Conservation (phyloP, 2,113 vertebrate species). For the Mugil cephalus region DNA sequence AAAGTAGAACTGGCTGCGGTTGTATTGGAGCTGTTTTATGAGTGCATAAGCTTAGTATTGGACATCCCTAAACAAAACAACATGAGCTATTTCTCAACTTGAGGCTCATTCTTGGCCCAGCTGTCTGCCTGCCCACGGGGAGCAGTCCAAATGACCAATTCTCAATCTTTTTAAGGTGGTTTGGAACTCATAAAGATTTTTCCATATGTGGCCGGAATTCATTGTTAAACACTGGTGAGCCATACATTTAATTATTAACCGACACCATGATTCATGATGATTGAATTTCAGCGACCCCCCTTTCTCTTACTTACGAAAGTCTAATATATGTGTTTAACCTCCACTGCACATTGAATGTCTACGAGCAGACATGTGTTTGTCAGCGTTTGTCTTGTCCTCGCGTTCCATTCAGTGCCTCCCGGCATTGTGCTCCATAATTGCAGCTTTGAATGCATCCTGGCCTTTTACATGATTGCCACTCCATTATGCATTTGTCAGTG, state of each 20-base stretch:
- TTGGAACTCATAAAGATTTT: neutral
- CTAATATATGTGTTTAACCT: neutral
- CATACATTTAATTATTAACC: slow-evolving; percentile 4
- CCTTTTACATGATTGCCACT: slow-evolving; percentile 25
- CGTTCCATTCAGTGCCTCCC: slow-evolving; percentile 8
- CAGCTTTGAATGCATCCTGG: slow-evolving; percentile 10
- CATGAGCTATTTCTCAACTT: neutral
- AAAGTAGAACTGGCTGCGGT: too few species aligned
- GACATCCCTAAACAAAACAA: neutral
- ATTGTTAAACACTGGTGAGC: neutral
- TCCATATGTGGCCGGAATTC: neutral
- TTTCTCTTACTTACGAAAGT: too few species aligned
- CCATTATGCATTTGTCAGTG: slow-evolving; percentile 17
- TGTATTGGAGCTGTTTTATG: too few species aligned
- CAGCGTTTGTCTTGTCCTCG: neutral
- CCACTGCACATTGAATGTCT: neutral
- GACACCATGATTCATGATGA: too few species aligned
- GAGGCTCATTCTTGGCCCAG: neutral
- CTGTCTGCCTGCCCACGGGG: neutral
- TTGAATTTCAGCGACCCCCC: neutral
- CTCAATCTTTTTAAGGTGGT: neutral
- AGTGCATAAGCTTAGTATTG: too few species aligned
- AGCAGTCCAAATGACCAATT: slow-evolving; percentile 7
- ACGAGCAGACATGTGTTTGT: neutral
- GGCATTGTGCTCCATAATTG: slow-evolving; percentile 9